Percentiles rank a stretch among this genome's conserved stretches.
These are phyloP conservation scores for Coracias cyanogaster DNA, from an alignment of 2,797 vertebrate genomes.

Conservation along the genomic window DNA sequence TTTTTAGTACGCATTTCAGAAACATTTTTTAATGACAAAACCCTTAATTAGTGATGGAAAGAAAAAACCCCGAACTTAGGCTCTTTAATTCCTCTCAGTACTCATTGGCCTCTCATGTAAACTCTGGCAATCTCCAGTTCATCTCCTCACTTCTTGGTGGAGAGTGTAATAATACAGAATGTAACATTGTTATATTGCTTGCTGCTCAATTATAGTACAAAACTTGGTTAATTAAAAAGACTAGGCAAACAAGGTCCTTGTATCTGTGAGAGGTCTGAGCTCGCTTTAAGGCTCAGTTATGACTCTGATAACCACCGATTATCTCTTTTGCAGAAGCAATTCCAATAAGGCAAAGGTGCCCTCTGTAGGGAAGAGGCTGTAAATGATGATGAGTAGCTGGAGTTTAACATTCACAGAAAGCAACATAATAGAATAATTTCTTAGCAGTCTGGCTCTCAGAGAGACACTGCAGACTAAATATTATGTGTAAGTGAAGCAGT, in stretches of 20 bases:
- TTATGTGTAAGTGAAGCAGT: neutral
- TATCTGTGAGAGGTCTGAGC: neutral
- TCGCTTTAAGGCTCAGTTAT: conserved; percentile 35
- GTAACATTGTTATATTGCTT: neutral
- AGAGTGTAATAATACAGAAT: conserved; percentile 18
- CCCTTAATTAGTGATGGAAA: conserved; percentile 45
- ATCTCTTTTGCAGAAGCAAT: conserved; percentile 45
- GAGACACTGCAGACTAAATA: neutral
- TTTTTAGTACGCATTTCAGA: conserved; percentile 58
- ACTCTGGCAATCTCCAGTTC: conserved; percentile 47
- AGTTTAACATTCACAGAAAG: neutral
- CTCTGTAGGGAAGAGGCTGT: conserved; percentile 82
- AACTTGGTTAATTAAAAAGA: conserved; percentile 48
- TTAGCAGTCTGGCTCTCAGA: neutral
- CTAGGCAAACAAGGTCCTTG: conserved; percentile 9
- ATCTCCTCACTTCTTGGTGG: neutral
- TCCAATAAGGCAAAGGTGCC: conserved; percentile 83
- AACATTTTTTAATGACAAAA: conserved; percentile 50
- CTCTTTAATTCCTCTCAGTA: conserved; percentile 51
- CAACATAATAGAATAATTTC: neutral
- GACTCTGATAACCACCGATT: conserved; percentile 57
- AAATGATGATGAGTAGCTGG: conserved; percentile 62
- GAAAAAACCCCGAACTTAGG: neutral
- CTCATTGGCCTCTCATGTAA: conserved; percentile 53
- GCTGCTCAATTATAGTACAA: conserved; percentile 18